Evolutionary conservation across 2,113 vertebrate genomes (phyloP), one percentile per base, ranked within the genome.

Genomic region (Edolisoma coerulescens): DNA sequence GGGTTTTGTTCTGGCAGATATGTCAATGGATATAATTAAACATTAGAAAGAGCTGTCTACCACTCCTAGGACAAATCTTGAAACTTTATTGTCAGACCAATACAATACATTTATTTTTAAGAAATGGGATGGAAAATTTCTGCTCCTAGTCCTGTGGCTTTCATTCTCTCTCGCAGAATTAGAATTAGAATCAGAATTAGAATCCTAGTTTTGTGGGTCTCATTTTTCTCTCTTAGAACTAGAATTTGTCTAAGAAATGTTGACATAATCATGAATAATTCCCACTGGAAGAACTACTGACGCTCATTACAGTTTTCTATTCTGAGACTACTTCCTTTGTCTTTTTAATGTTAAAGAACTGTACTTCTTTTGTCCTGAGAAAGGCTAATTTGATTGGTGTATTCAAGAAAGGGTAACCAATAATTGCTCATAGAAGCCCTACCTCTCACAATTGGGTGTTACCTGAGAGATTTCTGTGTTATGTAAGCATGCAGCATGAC

Each of bases 211-310:
- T 49, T 56, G 17, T 63, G 65, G 32, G 24, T 75, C n/a, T 91
- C 7, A 5, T 93, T 81, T 77, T 84, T 80, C 28, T 87, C 64
- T 39, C 61, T 65, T 57, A 75, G 57, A 94, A 82, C 68, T 79
- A 71, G 49, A 90, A 93, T 94, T 94, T 92, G 32, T 93, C 76
- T 87, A 47, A 89, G 78, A 90, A 94, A 86, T 8, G 30, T 93
- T 93, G 93, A 92, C 87, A 96, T 77, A 88, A 94, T 96, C 47
- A 91, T 94, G 52, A 90, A 90, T 94, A 96, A 92, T 93, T 93
- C 79, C 64, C n/a, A 71, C 35, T 88, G 56, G 33, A 71, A 92
- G 64, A 91, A 86, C 17, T 92, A 85, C 52, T 87, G 85, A 78
- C 53, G 81, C 27, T 94, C 68, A 75, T 94, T 93, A 88, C 60